Evolutionary conservation across 2,797 vertebrate genomes (phyloP), one percentile per base, ranked within the genome.

Genomic region (Champsocephalus gunnari): DNA sequence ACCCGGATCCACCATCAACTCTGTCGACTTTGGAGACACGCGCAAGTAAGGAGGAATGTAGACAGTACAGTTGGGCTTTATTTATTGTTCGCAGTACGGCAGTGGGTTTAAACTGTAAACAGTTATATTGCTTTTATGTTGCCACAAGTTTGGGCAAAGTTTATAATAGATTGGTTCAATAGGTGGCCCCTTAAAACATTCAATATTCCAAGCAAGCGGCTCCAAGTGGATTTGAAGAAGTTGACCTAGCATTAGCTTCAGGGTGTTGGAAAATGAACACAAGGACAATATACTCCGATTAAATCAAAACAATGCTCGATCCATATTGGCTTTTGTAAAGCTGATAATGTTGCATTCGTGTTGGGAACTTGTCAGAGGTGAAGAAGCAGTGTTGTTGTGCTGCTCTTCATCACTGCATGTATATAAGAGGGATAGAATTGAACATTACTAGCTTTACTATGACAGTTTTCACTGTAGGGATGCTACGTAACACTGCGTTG

Each of bases 1-100:
- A 78, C 98, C 98, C 0, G 98, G 98, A 85, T 98, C 98, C 91
- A 99, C 97, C 90, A 99, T 99, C 90, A 99, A 99, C 93, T 99
- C 98, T 9, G 98, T 99, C 85, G 98, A 98, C 84, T 99, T 99
- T 81, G 98, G 99, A 93, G 98, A 99, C 91, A 96, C 97, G 5
- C 96, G 97, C 92, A 99, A 99, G 98, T 99, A 97, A 97, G 97
- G 9, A 62, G 8, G 3, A 34, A 21, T 38, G 1, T 14, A 45
- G 45, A 48, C 24, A 11, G 53, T 38, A 9, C 17, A 55, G 28
- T 13, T 43, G 2, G 19, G 67, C 4, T 77, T 64, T 19, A 55
- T 45, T 50, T 58, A 2, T 49, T 3, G 38, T 47, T 44, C 13
- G 12, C 7, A 16, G 17, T 55, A 11, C 13, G 13, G 32, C 13